Conservation (phyloP, 2,113 vertebrate genomes). For the Anolis carolinensis region DNA sequence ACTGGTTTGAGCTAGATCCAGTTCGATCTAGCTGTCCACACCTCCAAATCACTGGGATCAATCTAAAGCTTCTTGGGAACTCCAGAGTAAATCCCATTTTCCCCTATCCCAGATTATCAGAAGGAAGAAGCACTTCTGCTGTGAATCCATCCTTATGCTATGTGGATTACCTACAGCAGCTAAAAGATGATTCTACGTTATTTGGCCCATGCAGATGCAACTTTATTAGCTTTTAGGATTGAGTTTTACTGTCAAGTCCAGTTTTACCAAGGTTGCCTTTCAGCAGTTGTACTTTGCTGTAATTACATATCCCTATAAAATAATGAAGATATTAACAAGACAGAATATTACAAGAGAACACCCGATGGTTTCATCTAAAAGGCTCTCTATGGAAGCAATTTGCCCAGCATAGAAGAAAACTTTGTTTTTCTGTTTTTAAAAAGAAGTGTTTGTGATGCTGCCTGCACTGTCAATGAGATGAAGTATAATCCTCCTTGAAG, state of each 20-base stretch:
- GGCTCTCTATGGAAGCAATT: constrained; percentile 57
- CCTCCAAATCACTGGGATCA: too few relatives aligned
- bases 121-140: too few relatives aligned
- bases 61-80: too few relatives aligned
- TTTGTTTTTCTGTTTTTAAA: constrained; percentile 50
- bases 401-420: constrained; percentile 59
- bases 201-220: too few relatives aligned
- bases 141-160: too few relatives aligned
- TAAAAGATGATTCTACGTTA: not conserved
- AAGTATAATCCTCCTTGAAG: constrained; percentile 64
- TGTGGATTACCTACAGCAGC: too few relatives aligned
- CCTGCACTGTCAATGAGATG: constrained; percentile 64
- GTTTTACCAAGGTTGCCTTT: constrained; percentile 68
- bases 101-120: too few relatives aligned
- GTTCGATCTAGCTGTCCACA: too few relatives aligned
- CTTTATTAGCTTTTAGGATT: constrained; percentile 51
- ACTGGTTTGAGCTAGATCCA: too few relatives aligned
- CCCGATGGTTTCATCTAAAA: constrained; percentile 49
- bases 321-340: constrained; percentile 73
- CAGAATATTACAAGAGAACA: constrained; percentile 64
- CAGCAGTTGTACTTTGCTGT: constrained; percentile 40
- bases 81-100: too few relatives aligned
- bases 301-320: constrained; percentile 61
- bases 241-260: constrained; percentile 51
- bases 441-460: constrained; percentile 60